phyloP scores from a whole-genome alignment of 2,797 vertebrate species.

The Rhyacichthys aspro region DNA sequence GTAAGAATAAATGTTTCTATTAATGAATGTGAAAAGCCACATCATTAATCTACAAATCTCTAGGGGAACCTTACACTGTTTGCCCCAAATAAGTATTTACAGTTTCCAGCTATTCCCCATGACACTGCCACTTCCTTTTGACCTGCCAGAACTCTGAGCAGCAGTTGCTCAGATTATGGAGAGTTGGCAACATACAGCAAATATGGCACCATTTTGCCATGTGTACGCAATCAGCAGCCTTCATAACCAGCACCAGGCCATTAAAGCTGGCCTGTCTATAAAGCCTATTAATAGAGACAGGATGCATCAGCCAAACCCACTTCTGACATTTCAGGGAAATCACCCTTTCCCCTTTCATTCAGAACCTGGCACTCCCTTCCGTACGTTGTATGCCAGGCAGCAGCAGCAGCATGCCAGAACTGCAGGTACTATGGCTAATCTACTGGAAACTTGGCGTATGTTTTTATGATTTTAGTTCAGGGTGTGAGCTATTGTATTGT shows the following conservation, averaged over 20 bases:
- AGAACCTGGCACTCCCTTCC: slow-evolving; percentile 56
- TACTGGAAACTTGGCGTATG: slow-evolving; percentile 62
- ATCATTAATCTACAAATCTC: slow-evolving; percentile 32
- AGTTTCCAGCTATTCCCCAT: slow-evolving; percentile 40
- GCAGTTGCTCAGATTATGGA: slow-evolving; percentile 38
- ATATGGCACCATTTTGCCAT: slow-evolving; percentile 46
- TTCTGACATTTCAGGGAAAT: slow-evolving; percentile 71
- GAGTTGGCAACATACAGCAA: slow-evolving; percentile 47
- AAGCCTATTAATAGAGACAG: slow-evolving; percentile 68
- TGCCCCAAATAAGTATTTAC: slow-evolving; percentile 47
- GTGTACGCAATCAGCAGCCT: slow-evolving; percentile 60
- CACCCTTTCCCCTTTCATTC: slow-evolving; percentile 65
- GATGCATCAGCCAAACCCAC: slow-evolving; percentile 67
- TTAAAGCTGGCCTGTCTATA: slow-evolving; percentile 57
- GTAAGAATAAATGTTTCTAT: background rate
- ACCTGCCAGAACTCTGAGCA: slow-evolving; percentile 57
- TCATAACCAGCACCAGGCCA: slow-evolving; percentile 44
- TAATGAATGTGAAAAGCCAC: slow-evolving; percentile 11
- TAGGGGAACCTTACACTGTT: slow-evolving; percentile 48
- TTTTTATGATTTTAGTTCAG: slow-evolving; percentile 48
- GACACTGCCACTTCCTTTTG: slow-evolving; percentile 63
- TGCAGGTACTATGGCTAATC: slow-evolving; percentile 63
- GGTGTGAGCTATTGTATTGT: slow-evolving; percentile 32
- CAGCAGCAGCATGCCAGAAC: slow-evolving; percentile 28
- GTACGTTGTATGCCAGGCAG: slow-evolving; percentile 45